Evolutionary conservation across 2,113 vertebrate species (phyloP).

Genomic region (Pristiophorus japonicus): DNA sequence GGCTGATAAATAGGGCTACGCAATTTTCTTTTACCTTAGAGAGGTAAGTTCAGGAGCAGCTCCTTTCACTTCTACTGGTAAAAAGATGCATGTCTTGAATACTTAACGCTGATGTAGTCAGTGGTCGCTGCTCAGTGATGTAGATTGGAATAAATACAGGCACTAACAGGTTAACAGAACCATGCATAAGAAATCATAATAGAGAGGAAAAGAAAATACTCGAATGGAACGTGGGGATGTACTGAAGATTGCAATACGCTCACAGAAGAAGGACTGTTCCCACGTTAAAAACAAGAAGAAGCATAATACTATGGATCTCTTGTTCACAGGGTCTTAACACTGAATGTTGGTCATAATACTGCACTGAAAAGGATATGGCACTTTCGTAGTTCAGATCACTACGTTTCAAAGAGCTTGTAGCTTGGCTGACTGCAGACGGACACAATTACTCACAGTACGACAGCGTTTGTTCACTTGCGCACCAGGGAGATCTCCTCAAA

Average conservation of each 20-base stretch:
- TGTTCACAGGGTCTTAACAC: constrained; percentile 19
- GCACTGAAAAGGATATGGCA: constrained; percentile 59
- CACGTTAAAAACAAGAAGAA: constrained; percentile 24
- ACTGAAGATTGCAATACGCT: constrained; percentile 53
- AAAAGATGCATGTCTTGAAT: constrained; percentile 40
- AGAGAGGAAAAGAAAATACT: constrained; percentile 43
- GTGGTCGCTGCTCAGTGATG: constrained; percentile 49
- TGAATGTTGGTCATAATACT: constrained; percentile 44
- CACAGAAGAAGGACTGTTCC: constrained; percentile 47
- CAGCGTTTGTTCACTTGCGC: constrained; percentile 69
- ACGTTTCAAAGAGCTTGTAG: constrained; percentile 65
- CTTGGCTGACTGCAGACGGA: constrained; percentile 72
- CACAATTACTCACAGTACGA: constrained; percentile 67
- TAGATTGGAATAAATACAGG: constrained; percentile 40
- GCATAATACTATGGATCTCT: constrained; percentile 23
- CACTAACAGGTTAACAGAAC: constrained; percentile 50
- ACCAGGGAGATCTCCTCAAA: constrained; percentile 54
- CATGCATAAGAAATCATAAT: constrained; percentile 28
- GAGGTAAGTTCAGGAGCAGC: constrained; percentile 62
- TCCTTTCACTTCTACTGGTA: constrained; percentile 47
- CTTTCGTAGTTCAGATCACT: constrained; percentile 63
- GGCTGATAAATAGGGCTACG: constrained; percentile 59
- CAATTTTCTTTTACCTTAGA: constrained; percentile 51
- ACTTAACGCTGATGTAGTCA: constrained; percentile 34
- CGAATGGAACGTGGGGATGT: constrained; percentile 32